Conservation (phyloP, 2,797 vertebrate genomes). For the Hydrocynus forskahlii region DNA sequence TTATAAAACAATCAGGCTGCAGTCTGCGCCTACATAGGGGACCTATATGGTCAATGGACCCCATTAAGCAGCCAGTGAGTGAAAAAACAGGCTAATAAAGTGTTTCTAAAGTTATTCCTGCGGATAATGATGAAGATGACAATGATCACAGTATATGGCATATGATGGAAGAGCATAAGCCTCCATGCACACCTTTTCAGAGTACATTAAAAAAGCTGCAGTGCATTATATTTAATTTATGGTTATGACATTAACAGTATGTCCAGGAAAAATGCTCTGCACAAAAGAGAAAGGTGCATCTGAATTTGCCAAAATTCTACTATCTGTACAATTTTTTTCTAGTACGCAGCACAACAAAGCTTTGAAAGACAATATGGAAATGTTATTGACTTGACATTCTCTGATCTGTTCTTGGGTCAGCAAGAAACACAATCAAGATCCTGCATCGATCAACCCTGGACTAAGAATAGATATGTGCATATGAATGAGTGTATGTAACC, state of each 20-base stretch:
- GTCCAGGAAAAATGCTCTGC: neutral
- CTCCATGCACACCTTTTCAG: too few species aligned
- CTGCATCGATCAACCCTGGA: neutral
- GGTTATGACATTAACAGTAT: neutral
- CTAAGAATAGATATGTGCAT: neutral
- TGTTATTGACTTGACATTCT: slow-evolving; percentile 12
- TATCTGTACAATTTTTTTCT: neutral
- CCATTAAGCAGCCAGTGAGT: too few species aligned
- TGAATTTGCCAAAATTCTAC: neutral
- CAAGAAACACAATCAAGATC: neutral
- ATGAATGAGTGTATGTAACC: neutral
- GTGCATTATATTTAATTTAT: too few species aligned
- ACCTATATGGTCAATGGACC: too few species aligned
- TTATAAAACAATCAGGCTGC: too few species aligned
- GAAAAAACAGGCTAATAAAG: too few species aligned
- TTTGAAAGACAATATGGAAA: slow-evolving; percentile 9
- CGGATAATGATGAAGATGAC: too few species aligned
- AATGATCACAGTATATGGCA: too few species aligned
- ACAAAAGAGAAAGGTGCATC: neutral
- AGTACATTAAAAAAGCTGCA: too few species aligned
- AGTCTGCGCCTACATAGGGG: too few species aligned
- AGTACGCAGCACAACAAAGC: neutral
- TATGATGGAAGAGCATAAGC: too few species aligned
- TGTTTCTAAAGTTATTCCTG: too few species aligned
- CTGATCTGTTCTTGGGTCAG: slow-evolving; percentile 8